Evolutionary conservation across 2,888 invertebrate species (phyloP).

Genomic region (Ecliptopera silaceata): DNA sequence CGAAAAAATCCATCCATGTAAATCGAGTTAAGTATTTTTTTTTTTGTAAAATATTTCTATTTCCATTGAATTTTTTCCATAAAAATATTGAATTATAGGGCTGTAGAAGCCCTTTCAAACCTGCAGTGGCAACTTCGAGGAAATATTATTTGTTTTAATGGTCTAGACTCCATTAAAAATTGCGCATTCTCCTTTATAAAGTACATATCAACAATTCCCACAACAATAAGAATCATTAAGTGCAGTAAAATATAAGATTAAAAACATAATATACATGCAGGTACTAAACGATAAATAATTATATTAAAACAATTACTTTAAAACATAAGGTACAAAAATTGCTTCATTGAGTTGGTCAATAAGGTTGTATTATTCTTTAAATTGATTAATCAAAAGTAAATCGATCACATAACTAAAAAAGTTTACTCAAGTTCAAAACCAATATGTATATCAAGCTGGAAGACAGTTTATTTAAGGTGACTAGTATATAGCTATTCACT

Average conservation of each 20-base stretch:
- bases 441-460: background rate
- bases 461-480: background rate
- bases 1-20: too few relatives aligned
- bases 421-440: background rate
- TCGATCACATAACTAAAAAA: background rate
- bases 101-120: too few relatives aligned
- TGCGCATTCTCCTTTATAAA: too few relatives aligned
- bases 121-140: too few relatives aligned
- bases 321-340: slow-evolving; percentile 1
- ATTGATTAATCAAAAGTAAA: slow-evolving; percentile 1
- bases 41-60: too few relatives aligned
- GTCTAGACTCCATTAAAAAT: too few relatives aligned
- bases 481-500: background rate
- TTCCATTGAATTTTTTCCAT: too few relatives aligned
- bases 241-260: slow-evolving; percentile 1
- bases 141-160: too few relatives aligned
- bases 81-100: too few relatives aligned
- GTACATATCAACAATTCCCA: background rate
- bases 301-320: background rate
- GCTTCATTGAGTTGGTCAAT: background rate
- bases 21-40: too few relatives aligned
- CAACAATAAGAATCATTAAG: background rate
- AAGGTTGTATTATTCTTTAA: background rate
- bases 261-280: background rate
- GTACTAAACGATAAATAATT: slow-evolving; percentile 3